Conservation (phyloP, 35 echinoderm and acorn worm genomes). For the Apostichopus parvimensis region DNA sequence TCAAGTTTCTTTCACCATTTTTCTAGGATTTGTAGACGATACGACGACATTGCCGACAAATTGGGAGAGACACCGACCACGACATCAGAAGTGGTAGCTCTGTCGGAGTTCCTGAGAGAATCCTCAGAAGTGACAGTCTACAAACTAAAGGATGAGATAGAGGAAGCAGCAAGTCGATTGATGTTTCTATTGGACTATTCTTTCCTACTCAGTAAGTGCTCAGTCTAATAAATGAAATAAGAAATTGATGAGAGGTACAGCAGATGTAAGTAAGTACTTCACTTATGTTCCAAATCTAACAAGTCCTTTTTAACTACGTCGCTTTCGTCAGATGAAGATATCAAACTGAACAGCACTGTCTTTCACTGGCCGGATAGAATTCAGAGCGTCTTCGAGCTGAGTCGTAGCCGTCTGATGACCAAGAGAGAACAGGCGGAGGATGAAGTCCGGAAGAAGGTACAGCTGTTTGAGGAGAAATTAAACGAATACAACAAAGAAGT, state of each 20-base stretch:
- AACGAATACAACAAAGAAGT: slow-evolving; percentile 96
- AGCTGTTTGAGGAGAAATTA: slow-evolving; percentile 91
- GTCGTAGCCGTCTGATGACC: slow-evolving; percentile 78
- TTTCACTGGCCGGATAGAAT: slow-evolving; percentile 98
- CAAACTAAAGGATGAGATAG: slow-evolving; percentile 97
- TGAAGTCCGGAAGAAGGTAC: slow-evolving; percentile 86
- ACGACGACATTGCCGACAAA: slow-evolving; percentile 95
- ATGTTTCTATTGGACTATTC: slow-evolving; percentile 98
- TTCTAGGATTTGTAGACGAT: slow-evolving; percentile 86
- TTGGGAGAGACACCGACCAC: slow-evolving; percentile 89
- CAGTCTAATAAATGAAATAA: too few species aligned
- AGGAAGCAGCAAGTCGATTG: slow-evolving; percentile 92
- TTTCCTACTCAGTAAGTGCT: slow-evolving; percentile 80
- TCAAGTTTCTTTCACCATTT: background rate
- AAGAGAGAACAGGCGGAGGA: slow-evolving; percentile 91
- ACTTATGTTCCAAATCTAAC: too few species aligned
- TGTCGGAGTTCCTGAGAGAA: slow-evolving; percentile 77
- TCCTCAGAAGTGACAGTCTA: slow-evolving; percentile 88
- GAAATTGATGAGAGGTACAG: too few species aligned
- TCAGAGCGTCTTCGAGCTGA: slow-evolving; percentile 98
- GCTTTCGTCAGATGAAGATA: slow-evolving; percentile 82
- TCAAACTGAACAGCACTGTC: slow-evolving; percentile 98
- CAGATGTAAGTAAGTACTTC: too few species aligned
- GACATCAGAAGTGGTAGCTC: slow-evolving; percentile 82
- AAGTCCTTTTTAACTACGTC: background rate